Evolutionary conservation across 2,888 invertebrate species (phyloP), one percentile per base, ranked within the genome.

Genomic region (Eugnorisma glareosa): DNA sequence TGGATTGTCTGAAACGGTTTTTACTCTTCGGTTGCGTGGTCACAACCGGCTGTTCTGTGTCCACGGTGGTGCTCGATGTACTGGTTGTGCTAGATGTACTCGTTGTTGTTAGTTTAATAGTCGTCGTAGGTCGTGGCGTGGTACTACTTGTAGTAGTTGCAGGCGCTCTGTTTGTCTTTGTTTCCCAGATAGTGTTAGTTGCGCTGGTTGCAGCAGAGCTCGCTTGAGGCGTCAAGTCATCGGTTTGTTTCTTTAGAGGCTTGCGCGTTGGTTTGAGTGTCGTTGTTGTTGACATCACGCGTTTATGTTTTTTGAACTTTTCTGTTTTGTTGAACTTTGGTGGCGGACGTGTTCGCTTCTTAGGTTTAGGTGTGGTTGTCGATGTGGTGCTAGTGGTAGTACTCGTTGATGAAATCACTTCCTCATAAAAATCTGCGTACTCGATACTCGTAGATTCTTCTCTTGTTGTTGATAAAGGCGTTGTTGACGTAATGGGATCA

Each of bases 1-100:
- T 96, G 24, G 96, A 95, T 87, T 95, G 94, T 87, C 96, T 91
- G 83, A 94, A 96, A 68, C 96, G 93, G 81, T 95, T 96, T 87
- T 91, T 94, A 82, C 86, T 93, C 83, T 92, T 95, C 64, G 91
- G 88, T 81, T 91, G 90, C 57, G 89, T 88, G 10, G 92, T 92
- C 48, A 45, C 81, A 81, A 77, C 77, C 68, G 86, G 81, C 31
- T 86, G 76, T 75, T 88, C 82, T 11, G 81, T 84, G 83, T 87
- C 87, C 59, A 81, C 82, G n/a, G 77, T 80, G 69, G 82, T 74
- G 57, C 72, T 86, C 67, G 84, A 57, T 72, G 79, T 79, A 35
- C 73, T 85, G n/a, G 86, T 78, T 51, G 81, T 69, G 31, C 71
- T 68, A 40, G 74, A 40, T 8, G 40, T 40, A 64, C 69, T 77